A percentile compares a stretch with the other conserved stretches of the same genome.
Conservation (phyloP, 2,797 vertebrate genomes). For the Odontamblyopus rebecca region DNA sequence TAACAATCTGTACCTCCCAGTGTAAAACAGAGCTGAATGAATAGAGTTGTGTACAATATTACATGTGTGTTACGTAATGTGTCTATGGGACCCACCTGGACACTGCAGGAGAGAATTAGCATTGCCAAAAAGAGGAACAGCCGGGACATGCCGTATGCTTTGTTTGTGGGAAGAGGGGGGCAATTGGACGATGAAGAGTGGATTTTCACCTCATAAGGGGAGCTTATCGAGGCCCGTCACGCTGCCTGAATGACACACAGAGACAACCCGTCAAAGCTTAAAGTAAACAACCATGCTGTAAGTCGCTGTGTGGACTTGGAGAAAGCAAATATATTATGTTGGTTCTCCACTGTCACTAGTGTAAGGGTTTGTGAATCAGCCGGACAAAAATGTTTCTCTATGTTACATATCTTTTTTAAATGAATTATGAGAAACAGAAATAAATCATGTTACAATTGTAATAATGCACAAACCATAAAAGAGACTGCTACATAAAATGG, state of each 20-base stretch:
- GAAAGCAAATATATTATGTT: neutral
- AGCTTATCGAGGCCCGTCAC: slow-evolving; percentile 70
- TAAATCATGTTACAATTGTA: neutral
- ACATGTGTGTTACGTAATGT: slow-evolving; percentile 5
- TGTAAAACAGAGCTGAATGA: slow-evolving; percentile 13
- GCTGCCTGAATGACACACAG: slow-evolving; percentile 72
- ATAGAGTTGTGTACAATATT: neutral
- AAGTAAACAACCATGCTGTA: slow-evolving; percentile 29
- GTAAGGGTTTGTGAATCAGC: neutral
- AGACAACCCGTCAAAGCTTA: slow-evolving; percentile 58
- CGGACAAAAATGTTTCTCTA: neutral
- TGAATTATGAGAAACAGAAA: neutral
- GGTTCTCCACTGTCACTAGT: neutral
- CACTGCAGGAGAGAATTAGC: slow-evolving; percentile 72
- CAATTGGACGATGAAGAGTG: slow-evolving; percentile 57
- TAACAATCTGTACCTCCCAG: slow-evolving; percentile 28
- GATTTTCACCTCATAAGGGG: slow-evolving; percentile 75
- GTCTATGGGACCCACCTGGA: slow-evolving; percentile 71
- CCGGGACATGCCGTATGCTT: slow-evolving; percentile 84
- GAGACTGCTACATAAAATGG: neutral
- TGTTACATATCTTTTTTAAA: neutral
- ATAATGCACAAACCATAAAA: neutral
- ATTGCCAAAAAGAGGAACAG: slow-evolving; percentile 72
- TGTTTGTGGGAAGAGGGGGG: slow-evolving; percentile 61
- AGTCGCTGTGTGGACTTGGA: neutral